Conservation (phyloP, 2,888 invertebrate genomes). For the Lochmaea capreae region DNA sequence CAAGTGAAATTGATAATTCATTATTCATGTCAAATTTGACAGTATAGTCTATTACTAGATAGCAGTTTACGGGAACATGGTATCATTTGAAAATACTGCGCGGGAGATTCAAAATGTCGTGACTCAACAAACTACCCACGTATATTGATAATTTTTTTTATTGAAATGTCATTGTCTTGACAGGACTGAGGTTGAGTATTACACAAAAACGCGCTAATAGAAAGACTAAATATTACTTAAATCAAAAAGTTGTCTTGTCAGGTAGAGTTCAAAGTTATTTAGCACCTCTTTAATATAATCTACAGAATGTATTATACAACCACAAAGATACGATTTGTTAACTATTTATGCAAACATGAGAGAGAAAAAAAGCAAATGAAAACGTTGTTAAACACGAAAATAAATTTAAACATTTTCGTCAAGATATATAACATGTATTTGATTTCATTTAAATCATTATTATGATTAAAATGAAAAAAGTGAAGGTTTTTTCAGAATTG, state of each 20-base stretch:
- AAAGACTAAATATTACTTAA: slow-evolving; percentile 45
- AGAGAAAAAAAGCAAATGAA: slow-evolving; percentile 16
- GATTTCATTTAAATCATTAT: background rate
- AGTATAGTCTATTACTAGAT: no score
- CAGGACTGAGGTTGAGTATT: slow-evolving; percentile 9
- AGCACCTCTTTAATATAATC: slow-evolving; percentile 46
- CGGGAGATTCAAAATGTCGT: no score
- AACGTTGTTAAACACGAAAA: slow-evolving; percentile 10
- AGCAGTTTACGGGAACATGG: no score
- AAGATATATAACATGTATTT: background rate
- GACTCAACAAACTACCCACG: no score
- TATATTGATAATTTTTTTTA: background rate
- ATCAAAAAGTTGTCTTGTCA: slow-evolving; percentile 42
- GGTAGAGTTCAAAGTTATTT: slow-evolving; percentile 40
- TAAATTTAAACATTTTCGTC: background rate
- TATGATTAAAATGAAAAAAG: no score
- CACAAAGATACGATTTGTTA: slow-evolving; percentile 36
- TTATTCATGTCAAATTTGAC: no score
- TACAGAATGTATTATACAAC: slow-evolving; percentile 29
- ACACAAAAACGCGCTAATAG: slow-evolving; percentile 42
- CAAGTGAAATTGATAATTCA: no score
- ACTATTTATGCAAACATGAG: slow-evolving; percentile 31
- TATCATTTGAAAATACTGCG: no score
- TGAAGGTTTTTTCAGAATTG: no score
- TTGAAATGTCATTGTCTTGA: slow-evolving; percentile 30